These are phyloP conservation scores for Macrophya alboannulata DNA, from an alignment of 2,888 invertebrate species.

Conservation along the genomic window DNA sequence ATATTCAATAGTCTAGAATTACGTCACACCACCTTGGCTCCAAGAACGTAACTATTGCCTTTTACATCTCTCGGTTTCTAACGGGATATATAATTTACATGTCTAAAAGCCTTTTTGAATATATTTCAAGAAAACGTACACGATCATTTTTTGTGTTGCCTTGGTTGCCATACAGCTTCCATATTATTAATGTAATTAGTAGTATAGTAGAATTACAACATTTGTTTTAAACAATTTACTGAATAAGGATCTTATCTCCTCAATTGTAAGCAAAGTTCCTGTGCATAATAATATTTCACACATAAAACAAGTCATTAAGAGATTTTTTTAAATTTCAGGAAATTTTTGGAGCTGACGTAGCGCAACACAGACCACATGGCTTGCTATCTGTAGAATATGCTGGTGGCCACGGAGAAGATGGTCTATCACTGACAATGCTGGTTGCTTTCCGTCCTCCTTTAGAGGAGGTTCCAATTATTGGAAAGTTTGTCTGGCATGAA, in stretches of 20 bases:
- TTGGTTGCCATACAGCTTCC: background rate
- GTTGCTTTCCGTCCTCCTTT: conserved; percentile 92
- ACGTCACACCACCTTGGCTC: background rate
- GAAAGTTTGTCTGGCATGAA: conserved; percentile 96
- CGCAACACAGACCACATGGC: conserved; percentile 92
- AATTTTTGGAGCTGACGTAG: conserved; percentile 93
- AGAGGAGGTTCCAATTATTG: conserved; percentile 93
- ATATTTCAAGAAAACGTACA: background rate
- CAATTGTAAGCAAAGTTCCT: background rate
- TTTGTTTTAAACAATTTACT: background rate
- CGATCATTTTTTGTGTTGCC: background rate
- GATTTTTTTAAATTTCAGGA: conserved; percentile 80
- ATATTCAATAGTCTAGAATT: background rate
- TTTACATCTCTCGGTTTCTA: background rate
- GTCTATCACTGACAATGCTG: conserved; percentile 90
- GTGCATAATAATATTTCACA: background rate
- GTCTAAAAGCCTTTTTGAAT: background rate
- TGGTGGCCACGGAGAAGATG: conserved; percentile 84
- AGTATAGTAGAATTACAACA: background rate
- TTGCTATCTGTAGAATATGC: conserved; percentile 89
- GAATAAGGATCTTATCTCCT: background rate
- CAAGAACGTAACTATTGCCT: background rate
- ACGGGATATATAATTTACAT: background rate
- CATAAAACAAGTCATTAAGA: conserved; percentile 21
- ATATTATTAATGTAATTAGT: background rate